A percentile compares a stretch with the other conserved stretches of the same genome.
These are phyloP conservation scores for Psettodes erumei DNA, from an alignment of 2,113 vertebrate species.

Conservation along the genomic window DNA sequence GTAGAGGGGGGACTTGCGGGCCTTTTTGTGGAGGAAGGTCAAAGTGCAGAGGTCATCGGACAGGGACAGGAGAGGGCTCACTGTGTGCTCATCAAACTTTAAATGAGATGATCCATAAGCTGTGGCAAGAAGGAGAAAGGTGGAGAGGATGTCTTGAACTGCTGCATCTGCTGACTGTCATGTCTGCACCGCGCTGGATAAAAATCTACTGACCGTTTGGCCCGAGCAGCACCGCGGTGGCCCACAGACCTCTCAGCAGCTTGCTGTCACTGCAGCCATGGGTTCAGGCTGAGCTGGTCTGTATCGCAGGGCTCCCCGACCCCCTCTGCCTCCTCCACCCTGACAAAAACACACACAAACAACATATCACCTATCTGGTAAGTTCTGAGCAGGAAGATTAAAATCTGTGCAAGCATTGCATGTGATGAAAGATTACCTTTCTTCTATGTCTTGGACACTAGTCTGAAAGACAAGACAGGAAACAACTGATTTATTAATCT, in stretches of 20 bases:
- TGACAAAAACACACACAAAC: conserved; percentile 62
- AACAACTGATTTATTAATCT: conserved; percentile 16
- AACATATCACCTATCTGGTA: background rate
- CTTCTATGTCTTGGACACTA: conserved; percentile 74
- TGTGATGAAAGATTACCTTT: conserved; percentile 72
- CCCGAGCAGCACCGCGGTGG: conserved; percentile 85
- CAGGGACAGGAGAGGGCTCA: conserved; percentile 88
- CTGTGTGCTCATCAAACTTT: conserved; percentile 85
- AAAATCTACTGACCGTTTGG: conserved; percentile 83
- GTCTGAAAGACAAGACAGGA: conserved; percentile 74
- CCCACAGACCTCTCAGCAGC: conserved; percentile 90
- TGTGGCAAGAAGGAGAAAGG: conserved; percentile 38
- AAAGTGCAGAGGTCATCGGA: conserved; percentile 86
- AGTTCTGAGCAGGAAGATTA: background rate
- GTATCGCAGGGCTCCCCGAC: conserved; percentile 91
- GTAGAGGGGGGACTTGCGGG: conserved; percentile 75
- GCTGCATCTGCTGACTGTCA: background rate
- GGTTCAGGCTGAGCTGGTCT: conserved; percentile 88
- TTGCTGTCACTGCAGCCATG: conserved; percentile 87
- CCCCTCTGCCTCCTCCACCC: conserved; percentile 91
- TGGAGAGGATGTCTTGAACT: background rate
- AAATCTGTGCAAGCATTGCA: background rate
- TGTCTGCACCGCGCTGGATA: background rate
- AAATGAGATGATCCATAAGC: conserved; percentile 78
- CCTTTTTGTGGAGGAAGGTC: conserved; percentile 87